Evolutionary conservation across 92 coral and sea anemone species (phyloP).

Genomic region (Zoanthus sociatus): DNA sequence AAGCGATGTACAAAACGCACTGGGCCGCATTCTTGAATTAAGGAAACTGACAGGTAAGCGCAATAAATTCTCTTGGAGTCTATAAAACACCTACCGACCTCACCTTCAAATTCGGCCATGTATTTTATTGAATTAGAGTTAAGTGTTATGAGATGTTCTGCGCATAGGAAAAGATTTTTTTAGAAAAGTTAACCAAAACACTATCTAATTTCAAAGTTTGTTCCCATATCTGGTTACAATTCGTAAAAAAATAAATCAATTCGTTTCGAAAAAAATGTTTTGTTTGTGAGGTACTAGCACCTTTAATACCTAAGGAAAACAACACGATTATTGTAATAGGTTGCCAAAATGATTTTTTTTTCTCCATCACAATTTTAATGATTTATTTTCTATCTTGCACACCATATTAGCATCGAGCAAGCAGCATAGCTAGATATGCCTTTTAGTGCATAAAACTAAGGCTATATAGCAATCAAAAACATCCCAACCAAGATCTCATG

Average conservation of each 20-base stretch:
- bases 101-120: neutral
- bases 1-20: conserved; percentile 32
- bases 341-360: neutral
- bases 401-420: neutral
- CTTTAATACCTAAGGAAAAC: conserved; percentile 38
- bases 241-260: conserved; percentile 28
- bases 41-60: conserved; percentile 1
- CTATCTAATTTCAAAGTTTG: neutral
- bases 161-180: conserved; percentile 1
- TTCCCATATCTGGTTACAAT: neutral
- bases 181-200: conserved; percentile 14
- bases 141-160: conserved; percentile 16
- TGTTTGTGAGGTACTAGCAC: conserved; percentile 20
- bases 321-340: conserved; percentile 30
- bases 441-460: conserved; percentile 12
- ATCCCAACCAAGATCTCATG: conserved; percentile 26
- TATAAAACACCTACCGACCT: neutral
- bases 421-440: conserved; percentile 17
- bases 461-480: conserved; percentile 17
- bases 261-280: conserved; percentile 39
- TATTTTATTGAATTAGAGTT: conserved; percentile 18
- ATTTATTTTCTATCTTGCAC: neutral
- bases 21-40: neutral
- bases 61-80: neutral
- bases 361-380: neutral